Evolutionary conservation across 2,113 vertebrate species (phyloP), one percentile per base, ranked within the genome.

Genomic region (Phaethon lepturus): DNA sequence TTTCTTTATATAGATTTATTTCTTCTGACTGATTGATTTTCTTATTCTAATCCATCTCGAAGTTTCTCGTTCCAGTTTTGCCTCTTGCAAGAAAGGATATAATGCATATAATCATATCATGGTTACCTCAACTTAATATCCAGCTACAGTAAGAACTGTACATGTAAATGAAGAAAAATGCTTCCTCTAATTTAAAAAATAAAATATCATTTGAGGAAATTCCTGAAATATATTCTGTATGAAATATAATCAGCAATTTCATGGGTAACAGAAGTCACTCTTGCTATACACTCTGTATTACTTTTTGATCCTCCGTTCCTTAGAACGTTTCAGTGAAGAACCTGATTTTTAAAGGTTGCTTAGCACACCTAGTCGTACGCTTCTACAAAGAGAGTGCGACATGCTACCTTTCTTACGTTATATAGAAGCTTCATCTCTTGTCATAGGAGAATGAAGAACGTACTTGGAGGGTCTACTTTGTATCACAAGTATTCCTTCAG

Each of bases 1-100:
- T 92, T 95, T 88, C 55, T 75, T 95, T 89, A 78, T 91, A 55
- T 81, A 56, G 47, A 26, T 86, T 93, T 75, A 68, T 86, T 80
- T 95, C 35, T 79, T 38, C 91, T 49, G 38, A 38, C 38, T 52
- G 52, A 75, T 35, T 92, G 71, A 47, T 93, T 92, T 94, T 52
- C 71, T 59, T 90, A 73, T 47, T 90, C 40, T 91, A 86, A 75
- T 88, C 29, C 33, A 53, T 88, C 56, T 92, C 92, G 86, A 81
- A 64, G 16, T 84, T 86, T 95, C 56, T 80, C 44, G 74, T 40
- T 91, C 40, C 47, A 64, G 20, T 68, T 96, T 92, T 86, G 77
- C 28, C 17, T 74, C n/a, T 85, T 56, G 6, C n/a, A 89, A 59
- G 44, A 94, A 38, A 38, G 38, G 38, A 38, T 38, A 33, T 56